phyloP scores from a whole-genome alignment of 2,797 vertebrate species.

The Acanthis flammea region DNA sequence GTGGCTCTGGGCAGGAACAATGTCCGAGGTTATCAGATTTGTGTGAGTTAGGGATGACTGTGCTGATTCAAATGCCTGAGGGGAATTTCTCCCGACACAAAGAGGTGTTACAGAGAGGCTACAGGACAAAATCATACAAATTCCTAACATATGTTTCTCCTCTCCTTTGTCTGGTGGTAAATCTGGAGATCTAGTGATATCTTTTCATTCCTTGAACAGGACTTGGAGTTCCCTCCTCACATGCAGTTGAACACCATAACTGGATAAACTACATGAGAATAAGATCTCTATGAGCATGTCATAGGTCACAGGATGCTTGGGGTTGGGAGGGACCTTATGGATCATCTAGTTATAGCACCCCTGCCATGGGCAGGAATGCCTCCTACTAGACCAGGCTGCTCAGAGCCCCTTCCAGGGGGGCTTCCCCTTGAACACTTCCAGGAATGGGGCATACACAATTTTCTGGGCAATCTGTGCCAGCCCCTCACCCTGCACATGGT shows the following conservation, averaged over 20 bases:
- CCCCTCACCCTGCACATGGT: fast-evolving
- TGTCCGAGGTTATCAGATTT: background rate
- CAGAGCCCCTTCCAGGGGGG: background rate
- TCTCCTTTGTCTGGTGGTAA: background rate
- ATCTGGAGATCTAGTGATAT: fast-evolving
- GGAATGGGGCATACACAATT: background rate
- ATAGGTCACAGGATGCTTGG: background rate
- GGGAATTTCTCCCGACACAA: background rate
- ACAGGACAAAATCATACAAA: background rate
- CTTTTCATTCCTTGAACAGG: background rate
- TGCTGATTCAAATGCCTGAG: background rate
- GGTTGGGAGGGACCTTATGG: background rate
- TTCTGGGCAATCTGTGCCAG: background rate
- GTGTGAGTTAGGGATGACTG: background rate
- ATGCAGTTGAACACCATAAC: background rate
- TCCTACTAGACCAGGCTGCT: background rate
- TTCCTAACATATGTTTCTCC: fast-evolving
- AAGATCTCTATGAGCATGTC: background rate
- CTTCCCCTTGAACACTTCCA: background rate
- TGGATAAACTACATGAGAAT: background rate
- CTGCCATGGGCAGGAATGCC: background rate
- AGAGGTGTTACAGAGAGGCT: background rate
- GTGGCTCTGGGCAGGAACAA: background rate
- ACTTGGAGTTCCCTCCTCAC: background rate
- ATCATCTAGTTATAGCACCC: background rate